Evolutionary conservation across 2,888 invertebrate genomes (phyloP).

Genomic region (Epistrophella euchroma): DNA sequence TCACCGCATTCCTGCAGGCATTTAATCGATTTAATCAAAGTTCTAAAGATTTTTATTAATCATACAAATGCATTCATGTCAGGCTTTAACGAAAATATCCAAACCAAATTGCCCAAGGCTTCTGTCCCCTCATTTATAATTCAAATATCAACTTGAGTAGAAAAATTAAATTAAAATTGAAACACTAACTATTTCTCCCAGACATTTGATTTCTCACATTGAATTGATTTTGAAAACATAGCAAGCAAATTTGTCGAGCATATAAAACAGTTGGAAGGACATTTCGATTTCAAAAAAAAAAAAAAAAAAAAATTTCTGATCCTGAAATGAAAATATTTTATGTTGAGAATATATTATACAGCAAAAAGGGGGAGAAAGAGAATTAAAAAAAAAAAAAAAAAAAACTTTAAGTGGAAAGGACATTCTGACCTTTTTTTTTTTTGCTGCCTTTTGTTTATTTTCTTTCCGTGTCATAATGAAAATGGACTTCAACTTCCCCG

Average conservation of each 20-base stretch:
- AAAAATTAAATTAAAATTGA: constrained; percentile 26
- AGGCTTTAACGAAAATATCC: background rate
- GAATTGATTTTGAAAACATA: constrained; percentile 7
- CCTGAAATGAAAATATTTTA: background rate
- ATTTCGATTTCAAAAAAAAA: constrained; percentile 7
- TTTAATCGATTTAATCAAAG: background rate
- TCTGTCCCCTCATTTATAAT: background rate
- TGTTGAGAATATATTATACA: background rate
- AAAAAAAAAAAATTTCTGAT: too few relatives aligned
- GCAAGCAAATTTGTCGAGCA: background rate
- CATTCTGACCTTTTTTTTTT: constrained; percentile 2
- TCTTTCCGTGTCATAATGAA: constrained; percentile 21
- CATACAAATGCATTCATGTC: background rate
- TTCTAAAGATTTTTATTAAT: constrained; percentile 2
- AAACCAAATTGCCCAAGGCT: background rate
- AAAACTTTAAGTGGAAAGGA: background rate
- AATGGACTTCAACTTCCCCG: constrained; percentile 15
- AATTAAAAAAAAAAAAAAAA: background rate
- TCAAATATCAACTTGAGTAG: background rate
- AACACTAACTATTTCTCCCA: constrained; percentile 3
- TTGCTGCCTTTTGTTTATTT: background rate
- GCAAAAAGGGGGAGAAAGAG: background rate
- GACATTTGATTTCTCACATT: constrained; percentile 17
- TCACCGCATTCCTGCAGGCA: background rate
- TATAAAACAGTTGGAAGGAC: constrained; percentile 8